Evolutionary conservation across 2,113 vertebrate genomes (phyloP).

Genomic region (Merops nubicus): DNA sequence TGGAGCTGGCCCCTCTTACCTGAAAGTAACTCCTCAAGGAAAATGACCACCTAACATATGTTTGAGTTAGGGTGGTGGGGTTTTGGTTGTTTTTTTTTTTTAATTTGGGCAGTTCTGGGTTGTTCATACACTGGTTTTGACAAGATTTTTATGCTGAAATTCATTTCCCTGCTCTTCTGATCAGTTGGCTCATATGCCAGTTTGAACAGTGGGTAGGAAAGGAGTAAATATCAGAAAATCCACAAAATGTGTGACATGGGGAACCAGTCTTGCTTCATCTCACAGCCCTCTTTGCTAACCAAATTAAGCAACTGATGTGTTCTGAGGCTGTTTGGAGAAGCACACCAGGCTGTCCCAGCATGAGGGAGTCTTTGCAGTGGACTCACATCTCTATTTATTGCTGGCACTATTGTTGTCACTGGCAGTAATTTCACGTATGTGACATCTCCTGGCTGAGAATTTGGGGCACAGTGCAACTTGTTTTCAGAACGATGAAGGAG

Average conservation of each 20-base stretch:
- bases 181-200: accelerated
- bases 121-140: not conserved
- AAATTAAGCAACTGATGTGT: not conserved
- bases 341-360: not conserved
- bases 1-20: not conserved
- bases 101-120: not conserved
- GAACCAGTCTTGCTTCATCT: not conserved
- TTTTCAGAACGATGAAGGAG: not conserved
- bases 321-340: not conserved
- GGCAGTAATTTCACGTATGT: not conserved
- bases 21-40: not conserved
- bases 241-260: not conserved
- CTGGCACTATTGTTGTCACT: not conserved
- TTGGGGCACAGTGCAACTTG: not conserved
- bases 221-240: not conserved
- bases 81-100: too few relatives aligned
- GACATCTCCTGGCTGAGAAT: not conserved
- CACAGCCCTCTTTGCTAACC: not conserved
- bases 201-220: not conserved
- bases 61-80: not conserved
- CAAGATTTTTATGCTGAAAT: not conserved
- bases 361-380: not conserved
- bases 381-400: not conserved
- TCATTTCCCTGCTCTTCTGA: not conserved
- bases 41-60: not conserved